These are phyloP conservation scores for Phalanger gymnotis DNA, from an alignment of 2,797 vertebrate species.

Conservation along the genomic window DNA sequence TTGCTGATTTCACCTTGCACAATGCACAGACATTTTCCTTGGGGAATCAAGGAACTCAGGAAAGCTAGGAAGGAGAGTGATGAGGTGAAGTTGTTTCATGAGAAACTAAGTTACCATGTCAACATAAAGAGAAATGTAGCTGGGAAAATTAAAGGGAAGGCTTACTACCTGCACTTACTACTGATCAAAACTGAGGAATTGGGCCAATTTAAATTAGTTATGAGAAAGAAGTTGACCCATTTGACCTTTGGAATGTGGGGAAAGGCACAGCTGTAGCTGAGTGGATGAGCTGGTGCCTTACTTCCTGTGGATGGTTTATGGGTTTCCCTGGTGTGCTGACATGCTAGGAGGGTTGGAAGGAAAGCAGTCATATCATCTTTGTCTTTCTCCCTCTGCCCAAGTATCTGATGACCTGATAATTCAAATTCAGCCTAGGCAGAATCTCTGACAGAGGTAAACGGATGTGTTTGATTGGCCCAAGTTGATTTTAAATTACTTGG, in stretches of 20 bases:
- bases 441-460: background rate
- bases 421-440: background rate
- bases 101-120: background rate
- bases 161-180: background rate
- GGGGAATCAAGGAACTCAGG: background rate
- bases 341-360: background rate
- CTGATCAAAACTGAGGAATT: background rate
- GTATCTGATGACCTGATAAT: background rate
- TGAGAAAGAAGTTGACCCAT: background rate
- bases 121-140: background rate
- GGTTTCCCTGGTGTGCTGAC: background rate
- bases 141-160: background rate
- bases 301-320: background rate
- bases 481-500: background rate
- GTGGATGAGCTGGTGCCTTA: background rate
- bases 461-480: background rate
- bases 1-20: background rate
- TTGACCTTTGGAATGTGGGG: background rate
- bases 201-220: too few relatives aligned
- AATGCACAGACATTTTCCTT: background rate
- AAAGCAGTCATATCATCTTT: background rate
- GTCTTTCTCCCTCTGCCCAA: background rate
- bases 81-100: background rate
- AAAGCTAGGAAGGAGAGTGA: background rate
- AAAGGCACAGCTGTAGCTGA: background rate